These are phyloP conservation scores for Lordiphosa andalusiaca DNA, from an alignment of 2,888 invertebrate species.

Conservation along the genomic window DNA sequence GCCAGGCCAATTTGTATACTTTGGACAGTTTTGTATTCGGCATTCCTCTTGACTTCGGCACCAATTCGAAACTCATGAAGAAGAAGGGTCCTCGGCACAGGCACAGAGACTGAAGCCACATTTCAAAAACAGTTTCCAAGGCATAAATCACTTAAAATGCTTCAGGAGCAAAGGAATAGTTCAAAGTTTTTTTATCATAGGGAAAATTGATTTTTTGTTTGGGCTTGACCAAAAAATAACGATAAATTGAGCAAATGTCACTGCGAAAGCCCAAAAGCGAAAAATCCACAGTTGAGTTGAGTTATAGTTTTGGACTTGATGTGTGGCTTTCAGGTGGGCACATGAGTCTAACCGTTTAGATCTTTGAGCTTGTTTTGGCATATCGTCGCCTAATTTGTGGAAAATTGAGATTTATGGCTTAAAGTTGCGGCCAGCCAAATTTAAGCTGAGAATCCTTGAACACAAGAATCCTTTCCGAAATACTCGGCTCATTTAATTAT, in stretches of 20 bases:
- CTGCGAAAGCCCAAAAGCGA: constrained; percentile 32
- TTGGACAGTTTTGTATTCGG: constrained; percentile 62
- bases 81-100: constrained; percentile 35
- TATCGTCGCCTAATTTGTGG: constrained; percentile 70
- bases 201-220: constrained; percentile 69
- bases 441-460: constrained; percentile 30
- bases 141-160: constrained; percentile 70
- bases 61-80: constrained; percentile 47
- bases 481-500: constrained; percentile 48
- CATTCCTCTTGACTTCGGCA: constrained; percentile 38
- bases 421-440: constrained; percentile 18
- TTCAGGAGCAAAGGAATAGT: constrained; percentile 51
- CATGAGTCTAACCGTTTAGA: not conserved
- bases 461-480: constrained; percentile 21
- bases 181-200: constrained; percentile 67
- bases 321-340: constrained; percentile 56
- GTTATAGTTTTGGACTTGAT: constrained; percentile 68
- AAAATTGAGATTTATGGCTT: constrained; percentile 70
- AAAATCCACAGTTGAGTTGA: constrained; percentile 51
- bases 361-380: constrained; percentile 31
- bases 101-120: constrained; percentile 53
- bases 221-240: constrained; percentile 54
- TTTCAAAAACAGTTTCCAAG: constrained; percentile 73
- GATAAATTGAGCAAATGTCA: constrained; percentile 75
- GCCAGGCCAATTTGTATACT: constrained; percentile 73